Base-by-base conservation (phyloP, 64 coral and sea anemone species). In the Cladopsammia gracilis region DNA sequence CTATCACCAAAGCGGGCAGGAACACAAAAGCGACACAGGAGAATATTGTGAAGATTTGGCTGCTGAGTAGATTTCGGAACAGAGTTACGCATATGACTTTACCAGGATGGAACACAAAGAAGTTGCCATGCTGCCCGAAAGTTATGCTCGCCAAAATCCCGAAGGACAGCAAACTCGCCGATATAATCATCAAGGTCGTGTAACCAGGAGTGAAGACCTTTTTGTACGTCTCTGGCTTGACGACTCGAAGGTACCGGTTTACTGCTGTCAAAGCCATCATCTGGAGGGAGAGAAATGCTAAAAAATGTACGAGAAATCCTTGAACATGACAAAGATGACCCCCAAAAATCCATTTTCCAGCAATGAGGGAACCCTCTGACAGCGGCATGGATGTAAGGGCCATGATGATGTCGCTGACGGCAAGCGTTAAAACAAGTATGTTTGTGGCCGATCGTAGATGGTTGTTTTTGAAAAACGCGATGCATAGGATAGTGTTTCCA, bases 191-290 rank as follows among this genome's bases (percentile, higher is more conserved):
- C 13, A 90, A 20, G 3, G 79, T 72, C 4, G 96, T 98, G 25
- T 80, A 58, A 4, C 82, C 64, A 49, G 74, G 82, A 3, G 78
- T 98, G 42, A 98, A 98, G 72, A 91, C 48, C 15, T 88, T 91
- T 70, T 75, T 90, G 71, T 90, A 98, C 78, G 75, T 61, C 42
- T 50, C 10, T 34, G 88, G 88, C 22, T 78, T 87, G 42, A 91
- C 75, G 0, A 98, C 91, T 48, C 90, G 90, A 64, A 86, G 80
- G 69, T 98, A 94, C 24, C 96, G 89, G 60, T 98, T 98, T 12
- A 98, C 10, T 4, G 96, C 96, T 7, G 96, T 98, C 19, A 98
- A 56, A 19, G 92, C 96, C 96, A 98, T 98, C 4, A 94, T 70
- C 65, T 94, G 83, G 14, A 98, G 92, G 11, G 96, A 98, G 13